Conservation (phyloP, 2,797 vertebrate species). For the Hoplostethus mediterraneus region DNA sequence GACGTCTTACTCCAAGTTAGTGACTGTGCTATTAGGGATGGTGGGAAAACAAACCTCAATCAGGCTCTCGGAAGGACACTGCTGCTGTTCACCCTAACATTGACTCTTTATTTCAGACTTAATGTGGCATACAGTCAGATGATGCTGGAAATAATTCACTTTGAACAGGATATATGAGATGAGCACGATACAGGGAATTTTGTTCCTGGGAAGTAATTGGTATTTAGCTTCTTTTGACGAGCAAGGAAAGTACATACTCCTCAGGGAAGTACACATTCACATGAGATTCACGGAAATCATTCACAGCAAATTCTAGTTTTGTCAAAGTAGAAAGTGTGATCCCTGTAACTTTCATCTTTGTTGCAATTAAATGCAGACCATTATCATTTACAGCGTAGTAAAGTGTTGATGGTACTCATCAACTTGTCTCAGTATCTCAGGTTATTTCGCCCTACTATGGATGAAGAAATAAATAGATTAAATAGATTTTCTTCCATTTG, state of each 20-base stretch:
- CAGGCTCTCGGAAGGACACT: slow-evolving; percentile 41
- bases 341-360: background rate
- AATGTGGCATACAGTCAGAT: slow-evolving; percentile 79
- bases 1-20: slow-evolving; percentile 4
- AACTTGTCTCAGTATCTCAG: too few relatives aligned
- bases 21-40: slow-evolving; percentile 60
- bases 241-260: background rate
- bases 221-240: too few relatives aligned
- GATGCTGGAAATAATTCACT: slow-evolving; percentile 45
- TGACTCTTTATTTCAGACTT: slow-evolving; percentile 65
- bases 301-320: too few relatives aligned
- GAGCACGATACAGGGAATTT: background rate
- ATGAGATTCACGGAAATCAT: background rate
- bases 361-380: background rate
- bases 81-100: slow-evolving; percentile 54
- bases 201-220: background rate
- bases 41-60: slow-evolving; percentile 56
- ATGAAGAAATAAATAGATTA: too few relatives aligned
- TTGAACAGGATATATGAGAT: slow-evolving; percentile 1
- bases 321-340: too few relatives aligned
- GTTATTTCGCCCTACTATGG: too few relatives aligned
- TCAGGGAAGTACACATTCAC: background rate
- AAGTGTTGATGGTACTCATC: too few relatives aligned
- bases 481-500: too few relatives aligned
- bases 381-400: too few relatives aligned